These are phyloP conservation scores for Apogon talboti DNA, from an alignment of 2,797 vertebrate genomes.

Conservation along the genomic window DNA sequence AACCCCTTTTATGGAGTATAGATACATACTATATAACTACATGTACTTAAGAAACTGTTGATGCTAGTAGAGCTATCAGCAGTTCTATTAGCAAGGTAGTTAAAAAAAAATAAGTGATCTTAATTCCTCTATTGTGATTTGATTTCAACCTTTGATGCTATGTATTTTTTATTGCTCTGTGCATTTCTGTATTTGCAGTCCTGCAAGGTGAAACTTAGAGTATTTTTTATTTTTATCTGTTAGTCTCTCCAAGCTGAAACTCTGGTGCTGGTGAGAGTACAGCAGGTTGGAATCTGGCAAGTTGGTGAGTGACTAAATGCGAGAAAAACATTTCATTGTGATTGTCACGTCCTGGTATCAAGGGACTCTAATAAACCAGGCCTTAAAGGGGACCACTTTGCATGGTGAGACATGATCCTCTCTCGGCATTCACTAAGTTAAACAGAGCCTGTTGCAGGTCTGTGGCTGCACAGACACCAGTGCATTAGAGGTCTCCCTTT, in stretches of 20 bases:
- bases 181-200: conserved; percentile 86
- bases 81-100: conserved; percentile 84
- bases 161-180: conserved; percentile 85
- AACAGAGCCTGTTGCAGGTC: conserved; percentile 47
- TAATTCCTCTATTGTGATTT: conserved; percentile 83
- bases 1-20: conserved; percentile 77
- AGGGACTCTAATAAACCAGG: conserved; percentile 73
- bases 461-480: conserved; percentile 39
- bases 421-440: conserved; percentile 32
- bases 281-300: conserved; percentile 39
- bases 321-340: conserved; percentile 56
- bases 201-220: conserved; percentile 80
- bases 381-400: conserved; percentile 62
- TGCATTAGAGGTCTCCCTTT: conserved; percentile 50
- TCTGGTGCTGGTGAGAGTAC: conserved; percentile 77
- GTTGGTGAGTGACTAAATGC: conserved; percentile 32
- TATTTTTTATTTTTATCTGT: conserved; percentile 78
- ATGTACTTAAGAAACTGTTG: conserved; percentile 82
- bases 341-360: conserved; percentile 63
- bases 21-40: conserved; percentile 82
- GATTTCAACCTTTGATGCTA: conserved; percentile 80
- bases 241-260: conserved; percentile 74
- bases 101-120: conserved; percentile 82
- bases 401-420: conserved; percentile 39
- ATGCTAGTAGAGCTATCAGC: conserved; percentile 78